Evolutionary conservation across 2,888 invertebrate genomes (phyloP), one percentile per base, ranked within the genome.

Genomic region (Nephrotoma guestfalica): DNA sequence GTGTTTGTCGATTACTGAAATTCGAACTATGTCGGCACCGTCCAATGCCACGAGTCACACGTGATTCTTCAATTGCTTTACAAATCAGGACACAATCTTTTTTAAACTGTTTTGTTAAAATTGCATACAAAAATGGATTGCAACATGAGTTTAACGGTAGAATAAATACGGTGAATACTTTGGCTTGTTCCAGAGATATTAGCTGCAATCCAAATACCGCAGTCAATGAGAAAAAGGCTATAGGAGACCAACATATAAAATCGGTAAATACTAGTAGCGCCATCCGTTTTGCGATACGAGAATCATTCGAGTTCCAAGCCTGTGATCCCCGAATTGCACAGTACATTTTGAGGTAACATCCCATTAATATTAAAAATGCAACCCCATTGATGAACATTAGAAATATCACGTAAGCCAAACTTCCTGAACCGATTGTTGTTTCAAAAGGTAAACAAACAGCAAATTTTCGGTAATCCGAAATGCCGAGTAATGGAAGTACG

Each of bases 251-350:
- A 92, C 99, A 99, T 85, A 98, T 93, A 90, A 99, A 97, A 91
- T 99, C 99, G 0, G 99, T 99, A 91, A 98, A 98, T 2, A 99
- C 98, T 87, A 99, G 93, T 83, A 99, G 92, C 0, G 99, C 98
- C 98, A 99, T 99, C 71, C 98, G 93, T 91, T 98, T 98, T 83
- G 99, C 98, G 89, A 99, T 98, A 86, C 98, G 93, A 9, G 98
- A 97, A 91, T 99, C 98, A 91, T 98, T 98, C 3, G 97, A 97
- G 91, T 98, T 98, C 98, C 98, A 98, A 0, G 98, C 98, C 91
- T 97, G 96, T 89, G 98, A 98, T 87, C 98, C 98, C n/a, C 98
- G 94, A 88, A 99, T 98, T 87, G 98, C 97, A 92, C 98, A 97
- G 92, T 98, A 99, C 97, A 99, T 98, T 92, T 98, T 98, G 87